Evolutionary conservation across 2,888 invertebrate genomes (phyloP).

Genomic region (Conomelus anceps): DNA sequence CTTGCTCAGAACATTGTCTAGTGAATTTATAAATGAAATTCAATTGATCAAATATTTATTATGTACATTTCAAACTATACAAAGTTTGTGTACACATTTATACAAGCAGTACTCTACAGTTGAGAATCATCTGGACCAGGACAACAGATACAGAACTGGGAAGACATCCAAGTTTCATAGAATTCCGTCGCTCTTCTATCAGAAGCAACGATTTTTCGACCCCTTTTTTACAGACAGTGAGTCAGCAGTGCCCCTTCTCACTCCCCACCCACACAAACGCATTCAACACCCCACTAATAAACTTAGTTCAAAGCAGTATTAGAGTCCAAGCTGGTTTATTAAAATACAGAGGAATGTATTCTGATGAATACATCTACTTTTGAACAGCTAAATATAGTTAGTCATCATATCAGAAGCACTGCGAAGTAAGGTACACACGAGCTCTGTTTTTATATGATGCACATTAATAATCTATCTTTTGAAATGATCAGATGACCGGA

Average conservation of each 20-base stretch:
- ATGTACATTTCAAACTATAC: too few species aligned
- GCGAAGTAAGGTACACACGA: not conserved
- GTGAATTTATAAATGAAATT: too few species aligned
- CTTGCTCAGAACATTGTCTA: too few species aligned
- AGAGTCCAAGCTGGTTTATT: not conserved
- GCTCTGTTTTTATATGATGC: not conserved
- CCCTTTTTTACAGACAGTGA: not conserved
- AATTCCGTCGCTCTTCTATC: not conserved
- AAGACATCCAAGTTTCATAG: not conserved
- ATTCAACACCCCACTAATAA: not conserved
- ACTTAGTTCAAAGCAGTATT: not conserved
- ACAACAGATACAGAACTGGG: not conserved
- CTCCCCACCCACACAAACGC: not conserved
- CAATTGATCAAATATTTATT: not conserved
- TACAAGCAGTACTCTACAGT: not conserved
- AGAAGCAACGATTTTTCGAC: not conserved
- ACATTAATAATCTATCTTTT: not conserved
- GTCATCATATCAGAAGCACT: not conserved
- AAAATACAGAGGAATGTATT: not conserved
- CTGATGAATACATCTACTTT: not conserved
- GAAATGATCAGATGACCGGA: too few species aligned
- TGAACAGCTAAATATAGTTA: not conserved
- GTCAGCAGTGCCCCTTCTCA: not conserved
- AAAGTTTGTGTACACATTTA: not conserved
- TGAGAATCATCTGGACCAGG: not conserved